A percentile compares a stretch with the other conserved stretches of the same genome.
These are phyloP conservation scores for Odocoileus hemionus DNA, from an alignment of 2,113 vertebrate genomes.

Conservation along the genomic window DNA sequence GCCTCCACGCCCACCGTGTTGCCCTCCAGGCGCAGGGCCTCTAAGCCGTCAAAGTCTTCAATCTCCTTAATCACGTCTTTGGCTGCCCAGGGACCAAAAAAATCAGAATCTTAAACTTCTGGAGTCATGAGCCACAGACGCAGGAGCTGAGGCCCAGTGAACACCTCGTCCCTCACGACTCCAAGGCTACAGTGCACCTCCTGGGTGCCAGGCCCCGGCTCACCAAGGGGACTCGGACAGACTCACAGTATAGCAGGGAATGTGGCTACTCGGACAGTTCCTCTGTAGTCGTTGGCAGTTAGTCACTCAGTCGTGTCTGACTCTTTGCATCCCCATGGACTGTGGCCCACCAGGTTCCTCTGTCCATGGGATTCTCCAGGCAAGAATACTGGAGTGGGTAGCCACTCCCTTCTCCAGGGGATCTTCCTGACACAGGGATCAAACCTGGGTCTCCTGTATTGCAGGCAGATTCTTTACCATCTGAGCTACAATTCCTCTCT, in stretches of 20 bases:
- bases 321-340: background rate
- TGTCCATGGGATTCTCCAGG: background rate
- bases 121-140: background rate
- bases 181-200: rapidly evolving
- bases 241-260: background rate
- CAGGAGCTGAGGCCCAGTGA: background rate
- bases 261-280: background rate
- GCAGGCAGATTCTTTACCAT: background rate
- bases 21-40: conserved; percentile 93
- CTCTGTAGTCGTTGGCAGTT: background rate
- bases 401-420: background rate
- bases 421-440: background rate
- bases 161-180: background rate
- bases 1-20: conserved; percentile 97
- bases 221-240: background rate
- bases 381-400: background rate
- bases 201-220: background rate
- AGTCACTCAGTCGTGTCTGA: background rate
- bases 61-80: conserved; percentile 92
- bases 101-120: background rate
- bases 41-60: conserved; percentile 87
- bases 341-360: background rate
- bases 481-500: background rate
- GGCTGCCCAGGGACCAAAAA: conserved; percentile 79
- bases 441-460: background rate